Evolutionary conservation across 2,888 invertebrate genomes (phyloP), one percentile per base, ranked within the genome.

Genomic region (Andricus quercusramuli): DNA sequence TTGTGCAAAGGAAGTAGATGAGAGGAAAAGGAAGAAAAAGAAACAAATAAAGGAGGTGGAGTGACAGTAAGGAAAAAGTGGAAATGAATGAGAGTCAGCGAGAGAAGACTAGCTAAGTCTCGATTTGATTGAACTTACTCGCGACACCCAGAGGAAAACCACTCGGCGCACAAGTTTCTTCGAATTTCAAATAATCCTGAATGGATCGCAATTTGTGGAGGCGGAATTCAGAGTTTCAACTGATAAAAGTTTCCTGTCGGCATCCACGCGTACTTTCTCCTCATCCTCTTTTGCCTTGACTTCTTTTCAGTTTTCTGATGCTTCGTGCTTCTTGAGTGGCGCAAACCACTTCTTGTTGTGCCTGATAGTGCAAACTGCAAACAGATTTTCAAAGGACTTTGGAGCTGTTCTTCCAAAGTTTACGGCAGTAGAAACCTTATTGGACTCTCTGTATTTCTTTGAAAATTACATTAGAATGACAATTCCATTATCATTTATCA

Each of bases 171-270:
- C 84, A 88, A 89, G 87, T 90, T 89, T 88, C 88, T 84, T 85
- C 89, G 89, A 89, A 90, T 90, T 90, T 89, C 89, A 88, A 89
- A 90, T 89, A 89, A 90, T 90, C 85, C 83, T 89, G 90, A 90
- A 91, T 90, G 85, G 90, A 88, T 88, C 85, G 90, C 90, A 91
- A 91, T 91, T 91, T 90, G 88, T 85, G 88, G 89, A 85, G 87
- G 87, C 86, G 82, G 85, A 82, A 85, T 84, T 85, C 84, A 83
- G 82, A 77, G 79, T 79, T 83, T 83, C 82, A 81, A 77, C 81
- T 78, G 83, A 56, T 81, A 56, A 83, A 84, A 84, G 78, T 83
- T 84, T 84, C 78, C 79, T 79, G 74, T n/a, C 22, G 74, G 74
- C 56, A 74, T 74, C 74, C 56, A 74, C 74, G 56, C 74, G 56